Percentiles rank a stretch among this genome's conserved stretches.
These are phyloP conservation scores for Microctenopoma steveboyesi DNA, from an alignment of 2,797 vertebrate genomes.

Conservation along the genomic window DNA sequence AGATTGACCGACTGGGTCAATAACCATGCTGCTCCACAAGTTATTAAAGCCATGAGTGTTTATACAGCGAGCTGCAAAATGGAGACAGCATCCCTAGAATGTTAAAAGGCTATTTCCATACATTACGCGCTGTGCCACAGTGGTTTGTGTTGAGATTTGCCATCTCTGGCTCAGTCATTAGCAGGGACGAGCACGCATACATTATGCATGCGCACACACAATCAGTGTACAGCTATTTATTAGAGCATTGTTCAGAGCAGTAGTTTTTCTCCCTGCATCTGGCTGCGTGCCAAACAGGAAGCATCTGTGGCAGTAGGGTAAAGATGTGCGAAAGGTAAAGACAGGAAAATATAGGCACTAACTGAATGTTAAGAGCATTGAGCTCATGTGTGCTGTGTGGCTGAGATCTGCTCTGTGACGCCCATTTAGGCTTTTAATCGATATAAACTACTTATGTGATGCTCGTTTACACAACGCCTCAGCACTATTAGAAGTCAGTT, in stretches of 20 bases:
- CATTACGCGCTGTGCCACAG: slow-evolving; percentile 59
- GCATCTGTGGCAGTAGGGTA: slow-evolving; percentile 39
- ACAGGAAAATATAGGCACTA: slow-evolving; percentile 23
- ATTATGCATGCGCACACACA: not conserved
- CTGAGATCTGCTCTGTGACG: slow-evolving; percentile 10
- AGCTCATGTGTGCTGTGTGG: slow-evolving; percentile 2
- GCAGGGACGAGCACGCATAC: slow-evolving; percentile 19
- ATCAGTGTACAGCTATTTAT: slow-evolving; percentile 31
- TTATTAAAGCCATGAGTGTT: slow-evolving; percentile 82
- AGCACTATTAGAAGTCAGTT: not conserved
- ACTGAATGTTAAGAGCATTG: slow-evolving; percentile 23
- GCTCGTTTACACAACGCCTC: slow-evolving; percentile 26
- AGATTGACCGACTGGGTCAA: slow-evolving; percentile 80
- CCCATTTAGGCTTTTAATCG: slow-evolving; percentile 38
- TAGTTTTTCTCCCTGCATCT: slow-evolving; percentile 34
- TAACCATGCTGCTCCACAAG: slow-evolving; percentile 71
- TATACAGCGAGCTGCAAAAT: slow-evolving; percentile 79
- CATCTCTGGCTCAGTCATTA: slow-evolving; percentile 50
- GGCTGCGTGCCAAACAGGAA: slow-evolving; percentile 35
- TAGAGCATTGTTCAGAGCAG: slow-evolving; percentile 36
- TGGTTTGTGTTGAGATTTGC: slow-evolving; percentile 49
- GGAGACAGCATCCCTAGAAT: slow-evolving; percentile 71
- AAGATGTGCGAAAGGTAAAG: slow-evolving; percentile 27
- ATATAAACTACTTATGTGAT: slow-evolving; percentile 26
- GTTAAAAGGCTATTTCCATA: slow-evolving; percentile 74